A percentile compares a stretch with the other conserved stretches of the same genome.
Conservation (phyloP, 2,797 vertebrate species). For the Rallus crepitans region DNA sequence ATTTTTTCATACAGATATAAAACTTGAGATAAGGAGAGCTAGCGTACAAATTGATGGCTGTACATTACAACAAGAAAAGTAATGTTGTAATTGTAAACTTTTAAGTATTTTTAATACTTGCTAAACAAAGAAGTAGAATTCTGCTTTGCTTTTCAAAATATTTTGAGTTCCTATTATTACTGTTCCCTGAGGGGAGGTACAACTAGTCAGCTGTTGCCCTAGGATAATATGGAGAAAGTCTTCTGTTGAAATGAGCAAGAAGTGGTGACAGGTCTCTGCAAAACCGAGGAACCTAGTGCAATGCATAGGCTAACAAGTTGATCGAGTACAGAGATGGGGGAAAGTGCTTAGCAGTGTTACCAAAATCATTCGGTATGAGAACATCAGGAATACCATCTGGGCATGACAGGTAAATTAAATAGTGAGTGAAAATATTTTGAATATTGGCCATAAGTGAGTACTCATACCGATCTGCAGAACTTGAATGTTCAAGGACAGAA, state of each 20-base stretch:
- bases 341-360: background rate
- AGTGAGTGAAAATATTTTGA: background rate
- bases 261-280: background rate
- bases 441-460: background rate
- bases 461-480: background rate
- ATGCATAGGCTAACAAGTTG: background rate
- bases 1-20: background rate
- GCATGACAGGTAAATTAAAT: background rate
- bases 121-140: background rate
- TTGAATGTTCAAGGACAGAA: background rate
- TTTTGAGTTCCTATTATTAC: background rate
- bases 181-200: background rate
- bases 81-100: no score
- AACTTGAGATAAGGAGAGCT: background rate
- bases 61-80: background rate
- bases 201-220: background rate
- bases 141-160: background rate
- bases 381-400: background rate
- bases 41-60: background rate
- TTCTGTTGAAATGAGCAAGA: background rate
- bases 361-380: background rate
- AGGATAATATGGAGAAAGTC: background rate
- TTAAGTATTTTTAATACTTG: background rate
- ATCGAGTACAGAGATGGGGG: fast-evolving
- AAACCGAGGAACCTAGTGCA: background rate